Evolutionary conservation across 1,140 invertebrate genomes (phyloP).

Genomic region (Lucilia cuprina): DNA sequence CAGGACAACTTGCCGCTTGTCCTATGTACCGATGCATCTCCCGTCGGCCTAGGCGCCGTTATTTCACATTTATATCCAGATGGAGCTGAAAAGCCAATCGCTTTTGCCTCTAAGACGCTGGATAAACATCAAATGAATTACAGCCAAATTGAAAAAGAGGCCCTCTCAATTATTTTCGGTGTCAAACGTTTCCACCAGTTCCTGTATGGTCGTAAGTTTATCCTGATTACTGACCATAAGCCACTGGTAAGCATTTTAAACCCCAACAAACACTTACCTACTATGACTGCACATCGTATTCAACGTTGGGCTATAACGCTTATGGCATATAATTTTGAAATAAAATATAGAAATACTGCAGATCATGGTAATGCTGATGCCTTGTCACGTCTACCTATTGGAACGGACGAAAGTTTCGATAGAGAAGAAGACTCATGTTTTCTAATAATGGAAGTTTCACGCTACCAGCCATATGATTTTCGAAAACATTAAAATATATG

Average conservation of each 20-base stretch:
- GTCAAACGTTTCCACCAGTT: conserved; percentile 66
- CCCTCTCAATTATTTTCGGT: conserved; percentile 64
- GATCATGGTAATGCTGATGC: conserved; percentile 46
- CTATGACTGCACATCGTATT: conserved; percentile 44
- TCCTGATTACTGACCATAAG: conserved; percentile 64
- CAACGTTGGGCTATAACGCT: conserved; percentile 53
- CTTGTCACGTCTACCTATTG: conserved; percentile 29
- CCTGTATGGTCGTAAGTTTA: conserved; percentile 63
- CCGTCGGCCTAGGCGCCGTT: conserved; percentile 63
- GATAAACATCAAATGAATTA: conserved; percentile 64
- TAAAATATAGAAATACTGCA: conserved; percentile 42
- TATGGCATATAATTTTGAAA: conserved; percentile 42
- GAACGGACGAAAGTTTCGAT: conserved; percentile 37
- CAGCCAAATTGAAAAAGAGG: conserved; percentile 67
- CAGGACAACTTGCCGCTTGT: conserved; percentile 63
- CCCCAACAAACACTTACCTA: conserved; percentile 44
- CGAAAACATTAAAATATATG: too few species aligned
- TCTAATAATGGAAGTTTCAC: too few species aligned
- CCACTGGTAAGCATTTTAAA: conserved; percentile 60
- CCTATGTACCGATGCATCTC: conserved; percentile 62
- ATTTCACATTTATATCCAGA: conserved; percentile 58
- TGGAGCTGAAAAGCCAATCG: conserved; percentile 62
- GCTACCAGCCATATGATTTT: too few species aligned
- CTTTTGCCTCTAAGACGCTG: conserved; percentile 64
- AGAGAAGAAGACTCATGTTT: conserved; percentile 18